Conservation (phyloP, 2,888 invertebrate species). For the Hofmannophila pseudospretella region DNA sequence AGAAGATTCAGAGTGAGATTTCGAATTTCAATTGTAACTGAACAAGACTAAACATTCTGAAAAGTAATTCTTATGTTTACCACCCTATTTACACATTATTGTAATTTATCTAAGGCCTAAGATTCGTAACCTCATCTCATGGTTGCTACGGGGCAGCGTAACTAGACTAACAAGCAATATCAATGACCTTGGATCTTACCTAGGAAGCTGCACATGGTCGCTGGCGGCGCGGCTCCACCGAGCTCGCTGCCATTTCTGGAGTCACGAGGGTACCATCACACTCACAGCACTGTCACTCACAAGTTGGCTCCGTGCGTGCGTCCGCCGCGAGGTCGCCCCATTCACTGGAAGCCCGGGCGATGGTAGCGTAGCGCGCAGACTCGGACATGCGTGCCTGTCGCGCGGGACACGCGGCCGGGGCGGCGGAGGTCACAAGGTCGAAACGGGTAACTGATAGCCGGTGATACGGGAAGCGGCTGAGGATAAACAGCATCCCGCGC, state of each 20-base stretch:
- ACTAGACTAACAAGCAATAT: too few species aligned
- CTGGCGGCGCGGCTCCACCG: slow-evolving; percentile 55
- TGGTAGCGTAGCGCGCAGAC: slow-evolving; percentile 51
- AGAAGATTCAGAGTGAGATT: too few species aligned
- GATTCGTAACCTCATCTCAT: too few species aligned
- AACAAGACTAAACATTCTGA: too few species aligned
- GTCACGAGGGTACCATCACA: slow-evolving; percentile 56
- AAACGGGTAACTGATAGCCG: slow-evolving; percentile 34
- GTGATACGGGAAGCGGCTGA: neutral
- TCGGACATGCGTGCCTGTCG: slow-evolving; percentile 47
- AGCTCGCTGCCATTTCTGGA: slow-evolving; percentile 64
- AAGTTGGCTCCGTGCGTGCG: slow-evolving; percentile 41
- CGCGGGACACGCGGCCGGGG: neutral
- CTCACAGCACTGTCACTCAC: slow-evolving; percentile 52
- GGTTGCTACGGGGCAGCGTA: too few species aligned
- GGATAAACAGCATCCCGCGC: too few species aligned
- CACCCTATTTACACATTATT: too few species aligned
- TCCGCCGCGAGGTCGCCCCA: slow-evolving; percentile 42
- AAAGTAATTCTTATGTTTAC: too few species aligned
- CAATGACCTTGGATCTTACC: too few species aligned
- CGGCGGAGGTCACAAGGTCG: slow-evolving; percentile 16
- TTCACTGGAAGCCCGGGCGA: slow-evolving; percentile 71
- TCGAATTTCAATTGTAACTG: too few species aligned
- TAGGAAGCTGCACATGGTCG: slow-evolving; percentile 64
- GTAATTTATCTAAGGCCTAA: too few species aligned